Evolutionary conservation across 2,797 vertebrate species (phyloP), one percentile per base, ranked within the genome.

Genomic region (Myotis vivesi): DNA sequence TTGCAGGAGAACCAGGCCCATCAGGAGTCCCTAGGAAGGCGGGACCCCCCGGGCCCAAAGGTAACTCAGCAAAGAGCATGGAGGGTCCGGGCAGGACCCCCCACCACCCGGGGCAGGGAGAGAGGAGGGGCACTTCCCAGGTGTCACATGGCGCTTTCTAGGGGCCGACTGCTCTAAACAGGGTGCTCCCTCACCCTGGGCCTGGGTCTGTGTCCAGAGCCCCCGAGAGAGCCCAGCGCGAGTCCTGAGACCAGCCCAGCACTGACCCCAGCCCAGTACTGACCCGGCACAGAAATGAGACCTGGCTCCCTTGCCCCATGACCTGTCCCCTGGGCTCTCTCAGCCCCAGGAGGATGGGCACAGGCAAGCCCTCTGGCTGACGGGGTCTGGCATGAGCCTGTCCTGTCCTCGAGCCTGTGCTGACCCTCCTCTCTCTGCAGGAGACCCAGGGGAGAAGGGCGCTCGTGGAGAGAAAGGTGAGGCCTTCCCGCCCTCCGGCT

Each of bases 391-490:
- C 46, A 3, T n/a, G 46, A 76, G 73, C 73, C 9, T 73, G 25
- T 9, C 41, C 33, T 28, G 5, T 33, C 36, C 2, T 36, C 17
- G 3, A 28, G 38, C 9, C 38, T 38, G 28, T 22, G 55, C 79
- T 82, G 79, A 49, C 55, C 23, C 44, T 12, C 16, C 22, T 28
- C 28, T 77, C 36, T 41, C 68, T 33, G 4, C 75, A 95, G 96
- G 93, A 59, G 79, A 77, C 69, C 68, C 2, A 3, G 96, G 96
- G 15, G 87, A 93, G 57, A 87, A 75, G 38, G 77, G 94, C 0
- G 2, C 1, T 1, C 10, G 1, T 1, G 93, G 88, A 49, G 91
- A 96, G 51, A 95, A 87, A 57, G 85, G 96, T 92, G n/a, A 90
- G 95, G 3, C 25, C 4, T 0, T 33, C 1, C 4, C 0, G 0